These are phyloP conservation scores for Rhamnusium bicolor DNA, from an alignment of 2,888 invertebrate genomes.

Conservation along the genomic window DNA sequence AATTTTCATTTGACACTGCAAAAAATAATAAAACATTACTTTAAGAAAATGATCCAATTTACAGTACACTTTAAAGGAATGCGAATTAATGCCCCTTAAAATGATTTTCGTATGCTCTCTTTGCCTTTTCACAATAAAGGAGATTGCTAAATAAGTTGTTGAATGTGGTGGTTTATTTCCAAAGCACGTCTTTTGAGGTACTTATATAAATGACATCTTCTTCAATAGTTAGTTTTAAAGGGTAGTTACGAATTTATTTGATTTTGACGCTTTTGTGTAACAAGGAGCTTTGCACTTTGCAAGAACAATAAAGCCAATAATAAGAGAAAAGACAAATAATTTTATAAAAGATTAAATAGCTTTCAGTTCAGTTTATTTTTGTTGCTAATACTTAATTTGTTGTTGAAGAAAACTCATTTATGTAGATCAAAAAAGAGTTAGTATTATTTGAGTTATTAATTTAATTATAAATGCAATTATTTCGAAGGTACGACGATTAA, in stretches of 20 bases:
- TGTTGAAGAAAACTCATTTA: background rate
- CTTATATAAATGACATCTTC: conserved; percentile 35
- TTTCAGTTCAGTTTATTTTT: conserved; percentile 10
- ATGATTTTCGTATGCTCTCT: background rate
- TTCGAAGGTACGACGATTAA: no score
- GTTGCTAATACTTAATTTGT: background rate
- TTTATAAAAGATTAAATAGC: background rate
- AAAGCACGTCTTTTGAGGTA: conserved; percentile 27
- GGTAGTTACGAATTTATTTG: conserved; percentile 28
- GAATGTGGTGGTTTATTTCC: conserved; percentile 31
- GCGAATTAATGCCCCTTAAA: conserved; percentile 2
- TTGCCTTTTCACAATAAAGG: conserved; percentile 4
- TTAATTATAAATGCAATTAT: background rate
- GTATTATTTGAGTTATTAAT: background rate
- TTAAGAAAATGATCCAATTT: conserved; percentile 8
- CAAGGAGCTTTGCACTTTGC: conserved; percentile 15
- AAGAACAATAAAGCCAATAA: conserved; percentile 32
- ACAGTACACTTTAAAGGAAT: background rate
- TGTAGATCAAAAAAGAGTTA: background rate
- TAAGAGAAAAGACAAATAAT: conserved; percentile 22
- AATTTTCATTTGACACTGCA: background rate
- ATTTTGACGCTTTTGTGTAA: conserved; percentile 25
- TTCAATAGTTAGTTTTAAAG: conserved; percentile 34
- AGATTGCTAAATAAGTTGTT: conserved; percentile 33
- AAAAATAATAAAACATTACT: conserved; percentile 1